These are phyloP conservation scores for Sterrhoptilus dennistouni DNA, from an alignment of 2,113 vertebrate species.

Conservation along the genomic window DNA sequence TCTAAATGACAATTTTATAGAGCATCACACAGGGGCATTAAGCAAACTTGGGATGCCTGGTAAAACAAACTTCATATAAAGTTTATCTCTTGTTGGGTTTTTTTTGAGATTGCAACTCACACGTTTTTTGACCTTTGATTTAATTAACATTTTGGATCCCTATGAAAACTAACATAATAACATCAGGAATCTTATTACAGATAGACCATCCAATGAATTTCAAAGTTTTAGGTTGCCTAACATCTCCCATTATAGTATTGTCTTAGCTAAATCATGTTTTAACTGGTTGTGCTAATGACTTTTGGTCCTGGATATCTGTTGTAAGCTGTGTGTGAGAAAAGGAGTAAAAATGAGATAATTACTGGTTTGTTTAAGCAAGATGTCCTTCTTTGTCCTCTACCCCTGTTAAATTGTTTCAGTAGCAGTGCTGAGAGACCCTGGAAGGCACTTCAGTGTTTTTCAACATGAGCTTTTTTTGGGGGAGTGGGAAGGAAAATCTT, in stretches of 20 bases:
- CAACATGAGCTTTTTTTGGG: background rate
- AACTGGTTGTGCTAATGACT: slow-evolving; percentile 22
- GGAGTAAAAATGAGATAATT: background rate
- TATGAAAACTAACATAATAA: background rate
- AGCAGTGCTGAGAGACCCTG: background rate
- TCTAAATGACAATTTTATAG: background rate
- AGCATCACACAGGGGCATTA: background rate
- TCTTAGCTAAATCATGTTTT: slow-evolving; percentile 25
- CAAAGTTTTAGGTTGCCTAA: background rate
- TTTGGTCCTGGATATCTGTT: background rate
- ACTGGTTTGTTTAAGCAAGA: background rate
- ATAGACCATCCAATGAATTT: background rate
- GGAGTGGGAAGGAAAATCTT: background rate
- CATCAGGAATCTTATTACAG: background rate
- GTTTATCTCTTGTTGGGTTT: background rate
- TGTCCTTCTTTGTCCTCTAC: background rate
- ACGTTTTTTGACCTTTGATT: background rate
- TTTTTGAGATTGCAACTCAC: background rate
- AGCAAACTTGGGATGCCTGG: background rate
- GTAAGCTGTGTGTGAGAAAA: background rate
- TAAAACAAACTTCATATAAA: background rate
- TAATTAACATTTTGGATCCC: background rate
- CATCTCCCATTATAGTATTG: background rate
- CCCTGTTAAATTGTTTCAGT: background rate
- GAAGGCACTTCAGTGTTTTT: background rate